Conservation (phyloP, 1,140 invertebrate genomes). For the Achroia grisella region DNA sequence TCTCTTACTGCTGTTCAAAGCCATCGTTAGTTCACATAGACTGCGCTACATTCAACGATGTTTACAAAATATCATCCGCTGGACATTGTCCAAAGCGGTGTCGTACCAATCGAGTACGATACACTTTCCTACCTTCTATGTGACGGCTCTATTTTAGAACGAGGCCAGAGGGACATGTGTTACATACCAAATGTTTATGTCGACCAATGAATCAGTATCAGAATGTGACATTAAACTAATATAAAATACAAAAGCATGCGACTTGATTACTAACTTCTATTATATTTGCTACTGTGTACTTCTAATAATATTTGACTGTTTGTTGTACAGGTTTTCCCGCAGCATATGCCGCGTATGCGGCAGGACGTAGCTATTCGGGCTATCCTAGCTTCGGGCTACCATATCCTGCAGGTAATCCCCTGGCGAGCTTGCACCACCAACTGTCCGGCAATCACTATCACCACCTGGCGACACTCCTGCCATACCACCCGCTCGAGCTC, state of each 20-base stretch:
- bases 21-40: constrained; percentile 37
- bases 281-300: constrained; percentile 14
- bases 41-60: constrained; percentile 48
- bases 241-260: constrained; percentile 27
- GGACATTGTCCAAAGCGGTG: constrained; percentile 60
- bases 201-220: constrained; percentile 22
- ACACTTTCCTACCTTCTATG: constrained; percentile 49
- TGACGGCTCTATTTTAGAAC: constrained; percentile 54
- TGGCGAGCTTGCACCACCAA: constrained; percentile 79
- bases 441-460: constrained; percentile 79
- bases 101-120: constrained; percentile 36
- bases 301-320: constrained; percentile 47
- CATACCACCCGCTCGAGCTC: constrained; percentile 78
- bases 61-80: constrained; percentile 54
- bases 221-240: constrained; percentile 15
- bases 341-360: constrained; percentile 94
- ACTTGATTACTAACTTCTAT: constrained; percentile 26
- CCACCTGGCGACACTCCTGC: constrained; percentile 76
- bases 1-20: constrained; percentile 25
- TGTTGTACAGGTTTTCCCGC: constrained; percentile 90
- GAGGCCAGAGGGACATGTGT: constrained; percentile 44
- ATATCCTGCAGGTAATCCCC: constrained; percentile 95
- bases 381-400: constrained; percentile 97
- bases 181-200: constrained; percentile 32
- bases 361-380: constrained; percentile 94